Percentiles rank a stretch among this genome's conserved stretches.
Evolutionary conservation across 1,140 invertebrate genomes (phyloP).

Genomic region (Myzus persicae): DNA sequence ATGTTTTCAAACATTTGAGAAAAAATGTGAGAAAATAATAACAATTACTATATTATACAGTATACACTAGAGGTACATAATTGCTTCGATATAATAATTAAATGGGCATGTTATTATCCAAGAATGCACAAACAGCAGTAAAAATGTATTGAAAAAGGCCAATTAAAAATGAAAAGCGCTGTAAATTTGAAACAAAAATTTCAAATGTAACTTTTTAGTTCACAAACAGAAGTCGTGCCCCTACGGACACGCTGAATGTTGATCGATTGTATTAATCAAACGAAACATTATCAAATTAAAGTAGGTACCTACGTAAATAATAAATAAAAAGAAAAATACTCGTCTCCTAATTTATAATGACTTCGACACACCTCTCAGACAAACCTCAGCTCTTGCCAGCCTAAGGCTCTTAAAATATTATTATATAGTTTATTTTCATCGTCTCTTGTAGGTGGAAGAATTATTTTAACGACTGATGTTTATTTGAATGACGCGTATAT

Average conservation of each 20-base stretch:
- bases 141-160: background rate
- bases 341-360: background rate
- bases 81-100: too few species aligned
- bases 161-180: background rate
- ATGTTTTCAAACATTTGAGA: too few species aligned
- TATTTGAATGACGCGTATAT: background rate
- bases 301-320: background rate
- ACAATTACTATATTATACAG: background rate
- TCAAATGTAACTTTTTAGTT: background rate
- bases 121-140: background rate
- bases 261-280: background rate
- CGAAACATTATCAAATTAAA: background rate
- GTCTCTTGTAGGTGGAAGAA: background rate
- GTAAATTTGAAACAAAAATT: background rate
- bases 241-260: background rate
- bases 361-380: background rate
- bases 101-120: background rate
- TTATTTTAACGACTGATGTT: background rate
- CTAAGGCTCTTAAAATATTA: background rate
- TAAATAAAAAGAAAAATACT: background rate
- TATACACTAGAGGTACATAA: background rate
- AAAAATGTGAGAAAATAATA: too few species aligned
- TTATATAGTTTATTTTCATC: background rate
- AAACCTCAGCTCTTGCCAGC: background rate
- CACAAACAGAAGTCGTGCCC: background rate